Evolutionary conservation across 2,888 invertebrate genomes (phyloP).

Genomic region (Orthonevra nobilis): DNA sequence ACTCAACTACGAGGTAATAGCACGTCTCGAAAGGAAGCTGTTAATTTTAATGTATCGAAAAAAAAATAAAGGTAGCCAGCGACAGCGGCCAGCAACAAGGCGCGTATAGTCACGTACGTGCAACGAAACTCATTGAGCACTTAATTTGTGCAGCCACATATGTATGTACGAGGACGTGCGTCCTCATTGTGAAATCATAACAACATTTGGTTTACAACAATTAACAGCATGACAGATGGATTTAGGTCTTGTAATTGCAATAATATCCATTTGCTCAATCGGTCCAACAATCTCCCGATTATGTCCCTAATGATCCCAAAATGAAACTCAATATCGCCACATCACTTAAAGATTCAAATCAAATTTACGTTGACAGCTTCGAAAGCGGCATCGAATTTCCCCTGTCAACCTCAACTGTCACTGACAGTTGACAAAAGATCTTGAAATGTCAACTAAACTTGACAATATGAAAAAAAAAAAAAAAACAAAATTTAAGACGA

Average conservation of each 20-base stretch:
- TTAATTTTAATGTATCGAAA: slow-evolving; percentile 59
- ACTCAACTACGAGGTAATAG: too few relatives aligned
- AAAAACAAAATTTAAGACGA: not conserved
- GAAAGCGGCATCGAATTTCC: slow-evolving; percentile 54
- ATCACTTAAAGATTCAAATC: slow-evolving; percentile 42
- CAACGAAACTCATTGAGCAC: slow-evolving; percentile 60
- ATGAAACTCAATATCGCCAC: slow-evolving; percentile 54
- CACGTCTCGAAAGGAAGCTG: slow-evolving; percentile 59
- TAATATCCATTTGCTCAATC: too few relatives aligned
- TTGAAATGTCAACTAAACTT: slow-evolving; percentile 45
- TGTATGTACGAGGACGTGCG: not conserved
- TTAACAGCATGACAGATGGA: slow-evolving; percentile 14
- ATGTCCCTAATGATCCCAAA: slow-evolving; percentile 27
- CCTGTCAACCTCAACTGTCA: slow-evolving; percentile 62
- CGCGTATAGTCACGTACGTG: slow-evolving; percentile 64
- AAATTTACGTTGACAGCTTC: slow-evolving; percentile 50
- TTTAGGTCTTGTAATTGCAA: slow-evolving; percentile 16
- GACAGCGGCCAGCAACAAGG: slow-evolving; percentile 27
- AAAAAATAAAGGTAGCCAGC: slow-evolving; percentile 15
- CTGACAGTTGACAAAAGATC: slow-evolving; percentile 52
- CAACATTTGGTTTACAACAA: slow-evolving; percentile 21
- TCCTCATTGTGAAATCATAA: not conserved
- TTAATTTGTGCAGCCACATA: slow-evolving; percentile 60
- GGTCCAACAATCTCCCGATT: slow-evolving; percentile 4
- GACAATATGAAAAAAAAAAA: slow-evolving; percentile 1